Evolutionary conservation across 2,797 vertebrate genomes (phyloP).

Genomic region (Cossypha dichroa): DNA sequence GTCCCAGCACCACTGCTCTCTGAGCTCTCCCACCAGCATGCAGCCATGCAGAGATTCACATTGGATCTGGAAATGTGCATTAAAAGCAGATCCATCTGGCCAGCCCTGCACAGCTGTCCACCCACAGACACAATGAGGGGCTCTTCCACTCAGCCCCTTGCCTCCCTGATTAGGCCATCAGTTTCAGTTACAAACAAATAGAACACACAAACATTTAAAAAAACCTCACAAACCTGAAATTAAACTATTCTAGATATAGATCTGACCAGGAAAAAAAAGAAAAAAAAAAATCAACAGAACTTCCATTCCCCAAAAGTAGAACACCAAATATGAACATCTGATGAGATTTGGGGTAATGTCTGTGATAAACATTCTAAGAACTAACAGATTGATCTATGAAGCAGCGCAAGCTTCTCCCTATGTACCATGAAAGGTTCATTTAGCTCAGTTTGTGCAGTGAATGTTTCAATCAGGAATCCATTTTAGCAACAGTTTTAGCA

Average conservation of each 20-base stretch:
- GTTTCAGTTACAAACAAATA: neutral
- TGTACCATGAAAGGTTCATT: neutral
- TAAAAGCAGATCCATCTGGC: neutral
- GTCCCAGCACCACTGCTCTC: neutral
- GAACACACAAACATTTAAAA: neutral
- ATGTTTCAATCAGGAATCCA: neutral
- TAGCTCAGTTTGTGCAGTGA: neutral
- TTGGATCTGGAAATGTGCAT: neutral
- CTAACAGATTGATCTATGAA: neutral
- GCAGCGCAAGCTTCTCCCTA: neutral
- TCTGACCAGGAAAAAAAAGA: neutral
- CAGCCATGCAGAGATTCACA: rapidly evolving
- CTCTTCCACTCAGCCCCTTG: neutral
- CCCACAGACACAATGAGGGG: neutral
- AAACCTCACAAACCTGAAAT: neutral
- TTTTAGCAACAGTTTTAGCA: neutral
- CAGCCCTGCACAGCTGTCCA: neutral
- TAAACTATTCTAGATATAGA: neutral
- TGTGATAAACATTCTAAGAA: neutral
- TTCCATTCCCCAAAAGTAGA: neutral
- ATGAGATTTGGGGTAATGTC: neutral
- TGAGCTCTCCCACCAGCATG: rapidly evolving
- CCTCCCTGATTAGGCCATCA: neutral
- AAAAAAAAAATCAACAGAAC: neutral
- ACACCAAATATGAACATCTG: neutral